Evolutionary conservation across 2,113 vertebrate genomes (phyloP), one percentile per base, ranked within the genome.

Genomic region (Sinocyclocheilus anshuiensis): DNA sequence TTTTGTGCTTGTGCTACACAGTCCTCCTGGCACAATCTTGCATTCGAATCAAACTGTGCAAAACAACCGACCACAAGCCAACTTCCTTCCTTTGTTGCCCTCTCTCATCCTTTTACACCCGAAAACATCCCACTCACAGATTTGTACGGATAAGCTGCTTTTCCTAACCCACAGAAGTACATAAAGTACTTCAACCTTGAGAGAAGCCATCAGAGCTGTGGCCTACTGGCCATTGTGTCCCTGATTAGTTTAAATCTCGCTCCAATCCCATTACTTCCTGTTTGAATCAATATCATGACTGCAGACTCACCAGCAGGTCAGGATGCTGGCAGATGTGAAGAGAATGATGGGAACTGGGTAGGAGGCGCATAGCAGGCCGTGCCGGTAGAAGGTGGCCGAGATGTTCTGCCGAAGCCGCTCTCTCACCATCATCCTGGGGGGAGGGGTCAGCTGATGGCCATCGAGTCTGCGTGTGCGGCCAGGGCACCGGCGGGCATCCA

Each of bases 331-430:
- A 0, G 95, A 97, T 0, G 98, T 99, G 92, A 99, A 99, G 94
- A 99, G 95, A 95, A 99, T 97, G 93, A 99, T 99, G 93, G 97
- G 97, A 33, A 99, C 97, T 15, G 98, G 98, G 92, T 98, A 98
- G 88, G 98, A 99, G 2, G 98, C 98, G 0, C 98, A 99, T 63
- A 99, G 89, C 92, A 99, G 95, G 85, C 98, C 98, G 29, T 99
- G 98, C 91, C 88, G 96, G 94, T 99, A 99, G 94, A 99, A 99
- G 0, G 96, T 97, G 88, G 93, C 95, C 22, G 98, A 98, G 94
- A 97, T 99, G 95, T 96, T 99, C 94, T 96, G 95, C 85, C 96
- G 97, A 80, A 99, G 96, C 90, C 92, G 95, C 91, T 98, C 97
- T 90, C 97, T 97, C 95, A 99, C 95, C 96, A 95, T 98, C 97